These are phyloP conservation scores for Nudaria mundana DNA, from an alignment of 2,888 invertebrate species.

Conservation along the genomic window DNA sequence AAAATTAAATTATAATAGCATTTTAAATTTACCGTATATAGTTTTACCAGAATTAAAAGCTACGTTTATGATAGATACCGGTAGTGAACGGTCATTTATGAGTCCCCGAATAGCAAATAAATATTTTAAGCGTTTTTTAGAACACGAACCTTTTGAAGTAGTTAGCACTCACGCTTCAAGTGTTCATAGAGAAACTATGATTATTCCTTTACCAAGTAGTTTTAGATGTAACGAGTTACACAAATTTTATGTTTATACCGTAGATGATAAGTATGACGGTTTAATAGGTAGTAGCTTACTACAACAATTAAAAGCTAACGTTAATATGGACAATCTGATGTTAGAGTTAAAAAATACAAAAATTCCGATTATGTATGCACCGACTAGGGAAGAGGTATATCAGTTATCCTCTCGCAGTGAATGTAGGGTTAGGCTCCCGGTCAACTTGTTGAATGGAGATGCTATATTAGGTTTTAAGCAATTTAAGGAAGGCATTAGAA, in stretches of 20 bases:
- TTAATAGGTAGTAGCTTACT: neutral
- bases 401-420: neutral
- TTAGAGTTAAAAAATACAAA: too few species aligned
- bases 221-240: neutral
- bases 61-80: too few species aligned
- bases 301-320: too few species aligned
- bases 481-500: neutral
- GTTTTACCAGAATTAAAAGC: too few species aligned
- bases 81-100: too few species aligned
- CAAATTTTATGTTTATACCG: too few species aligned
- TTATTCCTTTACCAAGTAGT: neutral
- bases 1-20: too few species aligned
- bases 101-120: neutral
- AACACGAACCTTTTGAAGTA: conserved; percentile 5
- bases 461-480: neutral
- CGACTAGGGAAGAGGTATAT: too few species aligned
- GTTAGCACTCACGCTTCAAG: neutral
- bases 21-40: too few species aligned
- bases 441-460: neutral
- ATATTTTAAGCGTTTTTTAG: neutral
- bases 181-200: neutral
- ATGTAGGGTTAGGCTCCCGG: neutral
- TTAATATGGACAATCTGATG: too few species aligned
- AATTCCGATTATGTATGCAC: too few species aligned
- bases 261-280: neutral